phyloP scores from a whole-genome alignment of 2,888 invertebrate genomes.

The Cantharis rufa region DNA sequence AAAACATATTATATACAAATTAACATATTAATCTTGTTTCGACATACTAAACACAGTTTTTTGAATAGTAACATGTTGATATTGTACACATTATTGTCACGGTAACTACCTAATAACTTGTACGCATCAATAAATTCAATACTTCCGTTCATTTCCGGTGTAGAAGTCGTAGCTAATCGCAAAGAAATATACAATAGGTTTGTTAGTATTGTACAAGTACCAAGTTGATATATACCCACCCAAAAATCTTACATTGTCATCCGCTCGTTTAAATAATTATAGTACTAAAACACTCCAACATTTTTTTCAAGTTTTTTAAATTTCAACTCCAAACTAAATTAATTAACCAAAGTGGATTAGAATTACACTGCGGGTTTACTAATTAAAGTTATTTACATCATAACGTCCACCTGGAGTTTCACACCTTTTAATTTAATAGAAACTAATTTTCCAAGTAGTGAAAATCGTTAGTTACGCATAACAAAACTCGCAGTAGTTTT shows the following conservation, averaged over 20 bases:
- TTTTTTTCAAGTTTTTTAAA: background rate
- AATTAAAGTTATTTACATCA: conserved; percentile 6
- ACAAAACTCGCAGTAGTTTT: background rate
- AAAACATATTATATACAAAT: background rate
- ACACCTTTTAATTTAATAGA: conserved; percentile 27
- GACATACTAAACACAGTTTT: background rate
- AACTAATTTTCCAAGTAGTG: background rate
- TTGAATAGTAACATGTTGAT: conserved; percentile 17
- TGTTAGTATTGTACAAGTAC: background rate
- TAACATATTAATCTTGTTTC: background rate
- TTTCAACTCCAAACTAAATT: background rate
- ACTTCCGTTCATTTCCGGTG: conserved; percentile 20
- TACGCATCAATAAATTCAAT: conserved; percentile 26
- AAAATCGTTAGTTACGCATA: conserved; percentile 7
- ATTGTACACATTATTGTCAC: conserved; percentile 26
- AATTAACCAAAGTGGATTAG: conserved; percentile 5
- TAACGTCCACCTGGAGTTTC: conserved; percentile 29
- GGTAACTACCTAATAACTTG: conserved; percentile 21
- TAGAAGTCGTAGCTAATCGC: conserved; percentile 22
- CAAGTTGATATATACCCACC: background rate
- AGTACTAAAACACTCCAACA: background rate
- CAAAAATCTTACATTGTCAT: background rate
- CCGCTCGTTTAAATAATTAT: background rate
- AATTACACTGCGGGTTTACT: conserved; percentile 22
- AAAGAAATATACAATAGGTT: conserved; percentile 1